A percentile compares a stretch with the other conserved stretches of the same genome.
These are phyloP conservation scores for Apodemia hepburni DNA, from an alignment of 2,888 invertebrate species.

Conservation along the genomic window DNA sequence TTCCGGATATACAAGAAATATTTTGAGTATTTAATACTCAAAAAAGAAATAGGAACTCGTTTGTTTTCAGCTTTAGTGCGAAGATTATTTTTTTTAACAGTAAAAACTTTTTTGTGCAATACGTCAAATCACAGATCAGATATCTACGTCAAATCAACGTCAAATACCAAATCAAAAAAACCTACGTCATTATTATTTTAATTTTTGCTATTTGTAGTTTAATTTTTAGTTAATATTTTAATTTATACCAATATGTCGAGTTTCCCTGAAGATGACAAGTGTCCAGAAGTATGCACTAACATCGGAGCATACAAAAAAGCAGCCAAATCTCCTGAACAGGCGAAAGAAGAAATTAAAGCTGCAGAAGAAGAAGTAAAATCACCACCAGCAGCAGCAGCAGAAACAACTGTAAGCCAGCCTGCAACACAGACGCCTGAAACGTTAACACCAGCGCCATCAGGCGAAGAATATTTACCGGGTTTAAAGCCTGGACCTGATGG, in stretches of 20 bases:
- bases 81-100: too few relatives aligned
- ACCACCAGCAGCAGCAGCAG: conserved; percentile 31
- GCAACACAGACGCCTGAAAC: conserved; percentile 21
- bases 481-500: conserved; percentile 85
- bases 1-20: too few relatives aligned
- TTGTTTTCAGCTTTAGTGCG: too few relatives aligned
- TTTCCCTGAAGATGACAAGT: conserved; percentile 49
- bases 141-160: not conserved
- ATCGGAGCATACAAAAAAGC: conserved; percentile 61
- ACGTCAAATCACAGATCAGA: not conserved
- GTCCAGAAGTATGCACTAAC: conserved; percentile 56
- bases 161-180: not conserved
- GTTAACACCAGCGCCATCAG: conserved; percentile 32
- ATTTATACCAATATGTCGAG: conserved; percentile 3
- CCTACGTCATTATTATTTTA: not conserved
- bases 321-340: conserved; percentile 42
- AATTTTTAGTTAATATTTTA: not conserved
- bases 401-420: conserved; percentile 24
- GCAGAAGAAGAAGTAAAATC: conserved; percentile 29
- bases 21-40: too few relatives aligned
- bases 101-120: not conserved
- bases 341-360: conserved; percentile 35
- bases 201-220: not conserved
- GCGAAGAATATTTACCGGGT: conserved; percentile 48
- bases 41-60: too few relatives aligned